Base-by-base conservation (phyloP, 2,888 invertebrate species). In the Galerucella calmariensis region DNA sequence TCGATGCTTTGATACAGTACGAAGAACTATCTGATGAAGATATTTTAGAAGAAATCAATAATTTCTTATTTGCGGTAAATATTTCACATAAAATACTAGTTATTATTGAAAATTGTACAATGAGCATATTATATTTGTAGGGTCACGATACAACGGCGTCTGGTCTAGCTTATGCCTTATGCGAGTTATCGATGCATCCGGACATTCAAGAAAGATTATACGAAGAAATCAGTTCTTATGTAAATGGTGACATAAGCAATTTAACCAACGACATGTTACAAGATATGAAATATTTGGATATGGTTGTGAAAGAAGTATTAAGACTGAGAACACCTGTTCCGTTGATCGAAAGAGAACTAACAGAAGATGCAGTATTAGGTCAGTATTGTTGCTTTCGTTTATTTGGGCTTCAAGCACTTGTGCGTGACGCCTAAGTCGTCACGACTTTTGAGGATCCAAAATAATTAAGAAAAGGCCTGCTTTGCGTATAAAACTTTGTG, bases 301-400 rank as follows among this genome's bases (percentile, higher is more conserved):
- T 41, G 35, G 35, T 41, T 41, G 88, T 91, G 51, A 91, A 91
- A 80, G 91, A 91, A 84, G 86, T 88, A 0, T 80, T 91, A n/a
- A 86, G 91, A 65, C 79, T 91, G 8, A 90, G 89, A 84, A 89
- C 91, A 0, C 88, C 90, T 12, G 90, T 89, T 14, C 90, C 91
- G 1, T 82, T 87, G 51, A 87, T 89, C 73, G 88, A 88, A 27
- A 86, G 91, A 71, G 80, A 79, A 24, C 76, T 90, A 2, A 82
- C 35, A 0, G 87, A 89, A 75, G 90, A 91, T 78, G 81, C 79
- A 75, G 75, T 58, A 20, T 71, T 83, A 35, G 83, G 83, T 84
- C 76, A 74, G 70, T 41, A 41, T n/a, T n/a, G n/a, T n/a, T n/a
- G n/a, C n/a, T n/a, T n/a, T n/a, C n/a, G n/a, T n/a, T n/a, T n/a